Evolutionary conservation across 1,140 invertebrate species (phyloP).

Genomic region (Leptonema lineaticorne): DNA sequence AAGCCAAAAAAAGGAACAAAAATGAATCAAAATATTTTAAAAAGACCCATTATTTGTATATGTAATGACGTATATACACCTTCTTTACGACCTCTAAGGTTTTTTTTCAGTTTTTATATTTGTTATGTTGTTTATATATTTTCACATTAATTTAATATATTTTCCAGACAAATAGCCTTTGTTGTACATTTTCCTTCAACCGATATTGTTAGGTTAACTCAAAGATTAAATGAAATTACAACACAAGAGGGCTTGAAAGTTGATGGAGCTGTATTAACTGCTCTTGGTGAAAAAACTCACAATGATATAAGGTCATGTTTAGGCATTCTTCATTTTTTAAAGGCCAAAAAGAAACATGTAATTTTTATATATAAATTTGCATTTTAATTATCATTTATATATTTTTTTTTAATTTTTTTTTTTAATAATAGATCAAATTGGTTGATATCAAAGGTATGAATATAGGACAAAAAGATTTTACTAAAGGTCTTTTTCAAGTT

Average conservation of each 20-base stretch:
- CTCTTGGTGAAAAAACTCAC: constrained; percentile 77
- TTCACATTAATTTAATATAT: not conserved
- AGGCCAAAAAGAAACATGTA: constrained; percentile 38
- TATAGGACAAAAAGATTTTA: constrained; percentile 83
- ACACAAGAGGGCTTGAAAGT: constrained; percentile 68
- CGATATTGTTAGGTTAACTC: constrained; percentile 60
- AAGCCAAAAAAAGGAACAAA: constrained; percentile 59
- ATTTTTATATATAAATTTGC: not conserved
- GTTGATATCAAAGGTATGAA: constrained; percentile 67
- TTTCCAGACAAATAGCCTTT: constrained; percentile 67
- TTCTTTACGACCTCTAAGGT: constrained; percentile 69
- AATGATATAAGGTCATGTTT: constrained; percentile 90
- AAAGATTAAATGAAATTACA: constrained; percentile 69
- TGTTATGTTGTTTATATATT: not conserved
- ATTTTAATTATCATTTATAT: not conserved
- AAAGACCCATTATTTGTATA: constrained; percentile 91
- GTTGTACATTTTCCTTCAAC: constrained; percentile 75
- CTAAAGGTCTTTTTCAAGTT: constrained; percentile 81
- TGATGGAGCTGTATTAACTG: constrained; percentile 68
- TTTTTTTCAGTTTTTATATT: not conserved
- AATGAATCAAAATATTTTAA: constrained; percentile 58
- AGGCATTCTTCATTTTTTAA: constrained; percentile 79
- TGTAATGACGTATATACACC: constrained; percentile 94
- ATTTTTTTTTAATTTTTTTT: constrained; percentile 14
- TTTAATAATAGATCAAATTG: constrained; percentile 56